phyloP scores from a whole-genome alignment of 2,888 invertebrate genomes.

The Brachypterus glaber region DNA sequence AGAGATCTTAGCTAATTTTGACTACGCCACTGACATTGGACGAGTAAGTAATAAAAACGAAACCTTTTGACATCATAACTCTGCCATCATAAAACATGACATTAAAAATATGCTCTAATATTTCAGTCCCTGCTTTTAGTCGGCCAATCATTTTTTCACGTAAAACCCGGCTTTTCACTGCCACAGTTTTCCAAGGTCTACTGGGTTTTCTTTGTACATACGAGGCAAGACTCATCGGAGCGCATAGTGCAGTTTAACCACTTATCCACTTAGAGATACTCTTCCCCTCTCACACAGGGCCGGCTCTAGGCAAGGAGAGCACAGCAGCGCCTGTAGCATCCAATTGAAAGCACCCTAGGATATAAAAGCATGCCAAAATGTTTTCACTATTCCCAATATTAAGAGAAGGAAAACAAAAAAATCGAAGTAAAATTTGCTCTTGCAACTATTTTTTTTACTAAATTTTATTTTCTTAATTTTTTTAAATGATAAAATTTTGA shows the following conservation, averaged over 20 bases:
- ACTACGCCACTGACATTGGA: constrained; percentile 21
- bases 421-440: too few species aligned
- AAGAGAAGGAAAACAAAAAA: too few species aligned
- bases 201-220: constrained; percentile 33
- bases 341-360: too few species aligned
- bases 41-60: constrained; percentile 34
- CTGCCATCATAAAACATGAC: constrained; percentile 37
- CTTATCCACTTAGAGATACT: constrained; percentile 37
- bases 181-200: constrained; percentile 19
- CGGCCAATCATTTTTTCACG: constrained; percentile 17
- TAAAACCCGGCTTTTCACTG: constrained; percentile 12
- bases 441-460: too few species aligned
- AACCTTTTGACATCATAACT: constrained; percentile 38
- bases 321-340: too few species aligned
- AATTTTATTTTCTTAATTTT: too few species aligned
- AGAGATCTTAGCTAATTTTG: too few species aligned
- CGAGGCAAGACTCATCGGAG: constrained; percentile 38
- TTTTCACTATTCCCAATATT: too few species aligned
- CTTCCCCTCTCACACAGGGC: too few species aligned
- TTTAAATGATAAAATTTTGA: too few species aligned
- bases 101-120: constrained; percentile 38
- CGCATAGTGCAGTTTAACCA: constrained; percentile 40
- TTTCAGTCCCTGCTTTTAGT: constrained; percentile 31
- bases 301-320: too few species aligned
- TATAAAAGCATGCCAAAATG: too few species aligned